Percentiles rank a stretch among this genome's conserved stretches.
Conservation (phyloP, 1,140 invertebrate species). For the Drosophila prosaltans region DNA sequence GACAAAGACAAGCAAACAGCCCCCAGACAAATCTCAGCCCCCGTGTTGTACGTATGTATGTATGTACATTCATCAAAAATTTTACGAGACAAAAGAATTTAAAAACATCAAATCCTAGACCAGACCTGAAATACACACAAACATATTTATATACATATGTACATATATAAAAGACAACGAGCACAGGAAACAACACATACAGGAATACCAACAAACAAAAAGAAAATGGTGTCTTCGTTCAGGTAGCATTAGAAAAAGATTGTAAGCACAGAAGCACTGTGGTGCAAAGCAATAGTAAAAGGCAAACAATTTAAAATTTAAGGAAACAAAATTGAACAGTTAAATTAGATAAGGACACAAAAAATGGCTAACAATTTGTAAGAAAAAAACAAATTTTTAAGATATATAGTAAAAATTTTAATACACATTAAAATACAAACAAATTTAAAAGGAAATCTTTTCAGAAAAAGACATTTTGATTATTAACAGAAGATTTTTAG, state of each 20-base stretch:
- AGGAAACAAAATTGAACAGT: no score
- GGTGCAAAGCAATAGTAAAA: slow-evolving; percentile 6
- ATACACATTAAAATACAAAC: no score
- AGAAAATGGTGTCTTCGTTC: slow-evolving; percentile 74
- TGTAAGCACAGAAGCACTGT: slow-evolving; percentile 61
- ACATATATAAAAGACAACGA: slow-evolving; percentile 26
- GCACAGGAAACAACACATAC: slow-evolving; percentile 58
- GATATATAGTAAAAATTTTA: no score
- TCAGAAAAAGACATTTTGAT: no score
- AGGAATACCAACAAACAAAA: slow-evolving; percentile 43
- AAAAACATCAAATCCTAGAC: slow-evolving; percentile 74
- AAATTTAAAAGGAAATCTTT: no score
- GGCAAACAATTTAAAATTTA: slow-evolving; percentile 3
- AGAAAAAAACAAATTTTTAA: no score
- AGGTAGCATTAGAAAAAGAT: slow-evolving; percentile 70
- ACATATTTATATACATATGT: not conserved
- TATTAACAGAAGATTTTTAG: no score
- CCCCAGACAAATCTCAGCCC: slow-evolving; percentile 38
- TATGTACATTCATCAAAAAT: slow-evolving; percentile 58
- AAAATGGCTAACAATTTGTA: no score
- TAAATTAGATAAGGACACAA: no score
- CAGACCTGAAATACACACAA: slow-evolving; percentile 57
- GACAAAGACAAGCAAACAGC: slow-evolving; percentile 40
- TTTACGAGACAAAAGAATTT: slow-evolving; percentile 72
- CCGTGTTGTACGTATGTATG: slow-evolving; percentile 5